Conservation (phyloP, 2,113 vertebrate species). For the Rallus limicola region DNA sequence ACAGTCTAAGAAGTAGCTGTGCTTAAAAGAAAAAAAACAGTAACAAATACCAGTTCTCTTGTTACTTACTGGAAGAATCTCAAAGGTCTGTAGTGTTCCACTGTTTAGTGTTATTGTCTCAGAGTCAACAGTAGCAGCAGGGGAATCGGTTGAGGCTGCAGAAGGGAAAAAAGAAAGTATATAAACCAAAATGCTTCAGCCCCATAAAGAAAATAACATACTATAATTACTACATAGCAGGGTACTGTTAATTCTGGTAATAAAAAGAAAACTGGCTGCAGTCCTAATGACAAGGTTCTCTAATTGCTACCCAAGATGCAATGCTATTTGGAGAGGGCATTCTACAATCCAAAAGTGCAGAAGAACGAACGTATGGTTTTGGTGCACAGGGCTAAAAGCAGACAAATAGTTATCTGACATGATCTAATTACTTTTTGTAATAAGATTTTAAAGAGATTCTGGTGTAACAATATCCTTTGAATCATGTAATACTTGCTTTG, state of each 20-base stretch:
- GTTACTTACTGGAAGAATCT: conserved; percentile 93
- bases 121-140: conserved; percentile 81
- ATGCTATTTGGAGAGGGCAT: not conserved
- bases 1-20: not conserved
- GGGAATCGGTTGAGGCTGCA: conserved; percentile 79
- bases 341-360: not conserved
- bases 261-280: conserved; percentile 2
- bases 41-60: not conserved
- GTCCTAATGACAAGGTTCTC: not conserved
- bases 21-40: not conserved
- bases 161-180: conserved; percentile 33
- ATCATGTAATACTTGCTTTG: not conserved
- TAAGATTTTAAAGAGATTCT: not conserved
- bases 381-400: not conserved
- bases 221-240: conserved; percentile 21
- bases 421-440: not conserved
- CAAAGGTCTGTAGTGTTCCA: conserved; percentile 93
- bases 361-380: not conserved
- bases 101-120: conserved; percentile 94
- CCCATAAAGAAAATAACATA: not conserved
- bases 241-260: not conserved
- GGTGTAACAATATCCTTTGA: not conserved
- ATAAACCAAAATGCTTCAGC: conserved; percentile 12
- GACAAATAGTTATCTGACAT: not conserved
- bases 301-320: conserved; percentile 6